Evolutionary conservation across 2,113 vertebrate genomes (phyloP), one percentile per base, ranked within the genome.

Genomic region (Microcebus griseorufus): DNA sequence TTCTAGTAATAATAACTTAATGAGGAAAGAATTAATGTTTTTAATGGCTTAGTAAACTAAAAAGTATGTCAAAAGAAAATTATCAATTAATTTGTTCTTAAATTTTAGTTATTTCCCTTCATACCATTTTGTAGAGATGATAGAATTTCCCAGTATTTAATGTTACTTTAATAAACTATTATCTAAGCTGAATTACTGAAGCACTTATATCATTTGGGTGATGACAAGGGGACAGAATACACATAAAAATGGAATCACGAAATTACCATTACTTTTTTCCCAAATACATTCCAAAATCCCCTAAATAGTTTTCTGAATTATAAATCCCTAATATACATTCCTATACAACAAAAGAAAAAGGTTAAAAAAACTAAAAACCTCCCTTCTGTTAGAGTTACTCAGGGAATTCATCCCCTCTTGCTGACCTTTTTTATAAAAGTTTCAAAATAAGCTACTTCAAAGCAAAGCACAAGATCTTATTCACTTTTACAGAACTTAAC

Each of bases 161-260:
- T 51, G 9, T 60, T 93, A 97, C 62, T 97, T 27, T 90, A 96
- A 87, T 10, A 95, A 95, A 96, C 17, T 45, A 82, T 45, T 32
- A 73, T 11, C 69, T 16, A 94, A 55, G 10, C 6, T 88, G 62
- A 94, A 86, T 69, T 82, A 85, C 32, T 94, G 48, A 94, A 48
- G 12, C 32, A 93, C 53, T 64, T 64, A 12, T 12, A 64, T 64
- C 62, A 64, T 27, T 8, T 64, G 3, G 37, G 9, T 64, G 9
- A 81, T 70, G 62, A 88, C 11, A 93, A 86, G 55, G 5, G 20
- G 14, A 72, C 45, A 76, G 58, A 95, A 90, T 53, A 85, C 3
- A 87, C 27, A 72, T 4, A 65, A 75, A 80, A 93, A 65, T 60
- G 42, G n/a, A 95, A 69, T 12, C 34, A 91, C 18, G 48, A 85